Evolutionary conservation across 53 echinoderm and acorn worm genomes (phyloP), one percentile per base, ranked within the genome.

Genomic region (Temnopleurus reevesii): DNA sequence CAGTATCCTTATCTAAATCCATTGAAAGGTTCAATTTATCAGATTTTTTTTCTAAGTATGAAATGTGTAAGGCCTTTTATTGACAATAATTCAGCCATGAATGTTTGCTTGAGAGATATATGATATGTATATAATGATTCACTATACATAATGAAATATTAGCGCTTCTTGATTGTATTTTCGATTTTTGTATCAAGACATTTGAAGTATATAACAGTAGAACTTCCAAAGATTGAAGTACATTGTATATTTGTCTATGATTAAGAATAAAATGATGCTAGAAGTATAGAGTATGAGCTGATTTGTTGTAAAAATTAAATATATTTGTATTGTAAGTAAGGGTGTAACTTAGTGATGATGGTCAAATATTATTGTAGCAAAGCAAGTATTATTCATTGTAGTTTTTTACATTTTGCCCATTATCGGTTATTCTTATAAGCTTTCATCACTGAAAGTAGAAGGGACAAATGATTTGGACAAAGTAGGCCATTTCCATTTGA

Each of bases 111-210:
- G 33, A 12, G 64, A 33, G 63, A 57, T 33, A 9, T 33, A 0
- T 13, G 8, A 33, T 34, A 8, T 71, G 41, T 71, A 71, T 21
- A 63, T 41, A 71, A 71, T 41, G 23, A n/a, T 63, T 63, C 34
- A 34, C 63, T 63, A 35, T 71, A 38, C 8, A 6, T 8, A 71
- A 38, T 71, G 71, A 71, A 41, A 71, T 71, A 63, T 63, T 63
- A 71, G 71, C 41, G 71, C 36, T 71, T 71, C 71, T 36, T 71
- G 71, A 71, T 71, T 43, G 71, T 71, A 71, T 71, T 71, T 71
- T 71, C 71, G 41, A 71, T 8, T 71, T 71, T 57, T 71, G n/a
- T 71, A 71, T 71, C 36, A 38, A 41, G 38, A 38, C 63, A 63
- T 63, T 33, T 63, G 63, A 63, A 41, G 36, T 71, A 41, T 38